Evolutionary conservation across 2,888 invertebrate genomes (phyloP).

Genomic region (Luperina testacea): DNA sequence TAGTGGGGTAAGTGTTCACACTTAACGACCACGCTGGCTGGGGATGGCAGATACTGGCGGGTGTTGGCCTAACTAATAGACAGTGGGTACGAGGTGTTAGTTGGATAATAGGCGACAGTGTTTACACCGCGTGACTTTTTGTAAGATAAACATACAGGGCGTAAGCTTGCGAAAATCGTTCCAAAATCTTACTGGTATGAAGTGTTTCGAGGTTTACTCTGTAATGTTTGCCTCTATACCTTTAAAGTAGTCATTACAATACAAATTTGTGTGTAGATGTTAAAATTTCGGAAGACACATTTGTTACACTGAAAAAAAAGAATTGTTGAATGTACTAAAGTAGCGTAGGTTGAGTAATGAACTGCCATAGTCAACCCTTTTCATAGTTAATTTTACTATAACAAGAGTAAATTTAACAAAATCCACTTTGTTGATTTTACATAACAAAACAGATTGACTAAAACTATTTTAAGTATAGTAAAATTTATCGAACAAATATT

Average conservation of each 20-base stretch:
- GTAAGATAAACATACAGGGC: conserved; percentile 71
- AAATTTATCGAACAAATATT: too few species aligned
- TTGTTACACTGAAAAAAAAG: too few species aligned
- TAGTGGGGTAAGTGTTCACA: conserved; percentile 37
- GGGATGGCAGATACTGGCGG: conserved; percentile 20
- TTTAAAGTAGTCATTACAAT: neutral
- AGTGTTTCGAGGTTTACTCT: neutral
- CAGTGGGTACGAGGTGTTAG: conserved; percentile 66
- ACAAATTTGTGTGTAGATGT: neutral
- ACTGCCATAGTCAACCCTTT: too few species aligned
- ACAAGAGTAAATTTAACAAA: too few species aligned
- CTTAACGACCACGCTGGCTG: conserved; percentile 17
- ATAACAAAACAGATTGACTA: too few species aligned
- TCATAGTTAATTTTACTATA: too few species aligned
- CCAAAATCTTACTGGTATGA: neutral
- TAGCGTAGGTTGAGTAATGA: too few species aligned
- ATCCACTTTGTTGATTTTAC: too few species aligned
- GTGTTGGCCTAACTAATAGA: conserved; percentile 29
- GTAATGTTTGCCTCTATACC: neutral
- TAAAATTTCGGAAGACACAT: neutral
- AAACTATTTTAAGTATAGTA: too few species aligned
- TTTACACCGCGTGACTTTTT: conserved; percentile 78
- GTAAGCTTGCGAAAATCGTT: neutral
- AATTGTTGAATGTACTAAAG: too few species aligned
- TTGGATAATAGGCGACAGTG: conserved; percentile 74